phyloP scores from a whole-genome alignment of 2,888 invertebrate genomes.

The Sympetrum striolatum region DNA sequence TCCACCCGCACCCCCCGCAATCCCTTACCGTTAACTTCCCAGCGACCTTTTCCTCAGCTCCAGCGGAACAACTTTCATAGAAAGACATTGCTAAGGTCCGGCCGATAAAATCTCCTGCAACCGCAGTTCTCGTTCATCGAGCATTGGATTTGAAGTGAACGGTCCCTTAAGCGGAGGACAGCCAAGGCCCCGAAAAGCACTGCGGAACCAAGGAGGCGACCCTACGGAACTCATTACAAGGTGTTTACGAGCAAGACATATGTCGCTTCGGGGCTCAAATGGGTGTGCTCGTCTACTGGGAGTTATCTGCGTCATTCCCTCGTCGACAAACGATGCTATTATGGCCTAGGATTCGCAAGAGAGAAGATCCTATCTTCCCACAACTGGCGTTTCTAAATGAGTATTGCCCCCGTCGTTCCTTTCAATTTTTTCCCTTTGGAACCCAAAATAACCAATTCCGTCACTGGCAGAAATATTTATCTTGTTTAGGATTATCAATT shows the following conservation, averaged over 20 bases:
- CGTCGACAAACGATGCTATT: neutral
- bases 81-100: neutral
- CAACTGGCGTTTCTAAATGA: too few relatives aligned
- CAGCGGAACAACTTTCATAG: conserved; percentile 29
- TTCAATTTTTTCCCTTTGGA: too few relatives aligned
- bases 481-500: too few relatives aligned
- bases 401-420: too few relatives aligned
- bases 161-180: neutral
- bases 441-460: too few relatives aligned
- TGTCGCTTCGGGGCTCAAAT: neutral
- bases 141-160: neutral
- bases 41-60: conserved; percentile 16
- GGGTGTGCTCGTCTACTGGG: neutral
- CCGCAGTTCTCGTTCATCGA: conserved; percentile 37
- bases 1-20: neutral
- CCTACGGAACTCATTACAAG: neutral
- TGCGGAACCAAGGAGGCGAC: neutral
- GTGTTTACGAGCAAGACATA: neutral
- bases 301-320: neutral
- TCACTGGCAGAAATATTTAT: too few relatives aligned
- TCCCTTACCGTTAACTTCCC: neutral
- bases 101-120: conserved; percentile 13
- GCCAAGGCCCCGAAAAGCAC: neutral
- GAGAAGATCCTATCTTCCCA: too few relatives aligned
- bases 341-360: neutral